These are phyloP conservation scores for Sebastes aleutianus DNA, from an alignment of 2,797 vertebrate genomes.

Conservation along the genomic window DNA sequence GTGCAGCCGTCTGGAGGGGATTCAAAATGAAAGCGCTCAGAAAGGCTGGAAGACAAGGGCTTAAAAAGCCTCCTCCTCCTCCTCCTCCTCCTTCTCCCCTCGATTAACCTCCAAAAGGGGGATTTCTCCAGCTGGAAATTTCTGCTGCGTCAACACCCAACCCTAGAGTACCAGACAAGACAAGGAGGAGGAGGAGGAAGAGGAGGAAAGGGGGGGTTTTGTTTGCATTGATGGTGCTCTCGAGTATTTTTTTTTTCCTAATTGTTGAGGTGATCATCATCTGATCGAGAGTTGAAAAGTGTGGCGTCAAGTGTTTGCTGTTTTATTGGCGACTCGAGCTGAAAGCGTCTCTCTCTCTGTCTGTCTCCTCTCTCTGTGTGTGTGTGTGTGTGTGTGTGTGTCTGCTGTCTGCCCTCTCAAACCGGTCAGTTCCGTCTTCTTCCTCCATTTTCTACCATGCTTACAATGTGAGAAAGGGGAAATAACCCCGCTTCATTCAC, in stretches of 20 bases:
- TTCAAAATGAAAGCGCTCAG: conserved; percentile 72
- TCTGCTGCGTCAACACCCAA: conserved; percentile 96
- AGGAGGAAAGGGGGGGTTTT: conserved; percentile 24
- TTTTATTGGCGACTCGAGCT: conserved; percentile 43
- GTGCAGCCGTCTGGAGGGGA: conserved; percentile 55
- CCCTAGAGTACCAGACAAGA: conserved; percentile 75
- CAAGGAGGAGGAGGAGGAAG: background rate
- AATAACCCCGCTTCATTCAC: conserved; percentile 54
- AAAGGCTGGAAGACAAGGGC: conserved; percentile 64
- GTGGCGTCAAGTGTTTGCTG: conserved; percentile 61
- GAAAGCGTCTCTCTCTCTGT: conserved; percentile 23
- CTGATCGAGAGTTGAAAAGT: conserved; percentile 69
- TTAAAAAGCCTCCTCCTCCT: conserved; percentile 75
- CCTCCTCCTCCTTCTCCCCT: conserved; percentile 67
- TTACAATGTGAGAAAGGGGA: conserved; percentile 46
- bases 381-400: conserved; percentile 19
- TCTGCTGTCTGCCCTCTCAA: conserved; percentile 79
- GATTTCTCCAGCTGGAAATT: conserved; percentile 94
- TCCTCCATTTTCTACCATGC: conserved; percentile 87
- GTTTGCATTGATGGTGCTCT: conserved; percentile 50
- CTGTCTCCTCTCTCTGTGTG: background rate
- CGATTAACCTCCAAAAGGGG: conserved; percentile 86
- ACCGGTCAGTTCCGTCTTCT: conserved; percentile 83
- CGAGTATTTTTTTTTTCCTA: background rate
- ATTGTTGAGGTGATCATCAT: conserved; percentile 54